phyloP scores from a whole-genome alignment of 2,797 vertebrate species.

The Pithecia hirsuta region DNA sequence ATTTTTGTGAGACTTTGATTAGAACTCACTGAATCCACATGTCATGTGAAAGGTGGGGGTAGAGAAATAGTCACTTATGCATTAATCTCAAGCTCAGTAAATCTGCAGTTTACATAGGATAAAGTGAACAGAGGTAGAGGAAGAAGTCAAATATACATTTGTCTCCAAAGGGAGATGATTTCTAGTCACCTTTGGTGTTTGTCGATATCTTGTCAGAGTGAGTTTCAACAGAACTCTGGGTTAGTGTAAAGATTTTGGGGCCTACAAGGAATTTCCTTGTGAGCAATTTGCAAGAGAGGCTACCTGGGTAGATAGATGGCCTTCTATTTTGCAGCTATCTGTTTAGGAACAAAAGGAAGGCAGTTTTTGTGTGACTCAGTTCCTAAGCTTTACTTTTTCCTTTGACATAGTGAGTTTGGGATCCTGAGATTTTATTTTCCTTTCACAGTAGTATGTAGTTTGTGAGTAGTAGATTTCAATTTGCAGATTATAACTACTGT shows the following conservation, averaged over 20 bases:
- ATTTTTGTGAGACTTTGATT: not conserved
- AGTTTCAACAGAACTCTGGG: not conserved
- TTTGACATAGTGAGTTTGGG: not conserved
- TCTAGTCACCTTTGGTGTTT: not conserved
- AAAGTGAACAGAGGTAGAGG: not conserved
- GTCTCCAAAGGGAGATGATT: not conserved
- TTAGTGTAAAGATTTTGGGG: not conserved
- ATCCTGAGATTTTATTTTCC: not conserved
- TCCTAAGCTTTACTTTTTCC: not conserved
- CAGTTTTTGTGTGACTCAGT: not conserved
- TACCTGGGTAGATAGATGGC: not conserved
- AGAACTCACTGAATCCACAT: not conserved
- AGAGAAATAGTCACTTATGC: not conserved
- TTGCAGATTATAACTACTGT: constrained; percentile 37
- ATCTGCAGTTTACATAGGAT: not conserved
- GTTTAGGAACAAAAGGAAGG: not conserved
- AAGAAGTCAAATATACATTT: not conserved
- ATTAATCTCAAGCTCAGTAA: not conserved
- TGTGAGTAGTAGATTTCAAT: constrained; percentile 34
- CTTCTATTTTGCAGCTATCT: not conserved
- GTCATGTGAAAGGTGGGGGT: not conserved
- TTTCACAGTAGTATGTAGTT: not conserved
- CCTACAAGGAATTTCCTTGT: not conserved
- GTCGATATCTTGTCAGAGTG: not conserved
- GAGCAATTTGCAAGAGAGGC: not conserved